Evolutionary conservation across 1,140 invertebrate species (phyloP).

Genomic region (Solenopsis invicta): DNA sequence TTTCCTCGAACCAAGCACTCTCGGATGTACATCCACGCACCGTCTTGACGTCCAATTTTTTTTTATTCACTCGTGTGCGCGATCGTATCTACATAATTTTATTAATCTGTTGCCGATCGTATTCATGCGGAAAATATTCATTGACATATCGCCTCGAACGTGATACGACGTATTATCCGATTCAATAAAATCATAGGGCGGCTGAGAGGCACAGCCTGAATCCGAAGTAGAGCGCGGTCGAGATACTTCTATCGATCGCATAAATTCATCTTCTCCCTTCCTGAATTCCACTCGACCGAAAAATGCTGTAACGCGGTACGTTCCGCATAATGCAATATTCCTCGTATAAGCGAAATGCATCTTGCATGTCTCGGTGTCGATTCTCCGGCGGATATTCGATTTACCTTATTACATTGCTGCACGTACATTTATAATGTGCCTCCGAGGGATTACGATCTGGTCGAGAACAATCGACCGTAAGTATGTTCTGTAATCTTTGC

Average conservation of each 20-base stretch:
- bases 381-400: slow-evolving; percentile 52
- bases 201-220: slow-evolving; percentile 7
- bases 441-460: background rate
- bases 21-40: background rate
- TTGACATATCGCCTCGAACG: slow-evolving; percentile 29
- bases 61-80: background rate
- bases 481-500: slow-evolving; percentile 15
- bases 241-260: slow-evolving; percentile 60
- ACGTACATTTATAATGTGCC: slow-evolving; percentile 40
- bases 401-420: slow-evolving; percentile 52
- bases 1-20: background rate
- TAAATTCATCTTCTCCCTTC: slow-evolving; percentile 64
- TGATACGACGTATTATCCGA: slow-evolving; percentile 54
- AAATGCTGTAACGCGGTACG: slow-evolving; percentile 59
- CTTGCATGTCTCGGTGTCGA: slow-evolving; percentile 63
- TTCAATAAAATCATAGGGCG: slow-evolving; percentile 61
- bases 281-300: slow-evolving; percentile 52
- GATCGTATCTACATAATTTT: slow-evolving; percentile 29
- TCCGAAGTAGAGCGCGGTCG: slow-evolving; percentile 50
- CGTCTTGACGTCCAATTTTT: background rate
- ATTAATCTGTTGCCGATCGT: slow-evolving; percentile 13
- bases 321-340: slow-evolving; percentile 64
- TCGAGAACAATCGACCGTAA: slow-evolving; percentile 30
- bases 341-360: slow-evolving; percentile 60
- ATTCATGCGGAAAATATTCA: slow-evolving; percentile 25